Evolutionary conservation across 2,888 invertebrate species (phyloP), one percentile per base, ranked within the genome.

Genomic region (Cataglyphis rosenhaueri): DNA sequence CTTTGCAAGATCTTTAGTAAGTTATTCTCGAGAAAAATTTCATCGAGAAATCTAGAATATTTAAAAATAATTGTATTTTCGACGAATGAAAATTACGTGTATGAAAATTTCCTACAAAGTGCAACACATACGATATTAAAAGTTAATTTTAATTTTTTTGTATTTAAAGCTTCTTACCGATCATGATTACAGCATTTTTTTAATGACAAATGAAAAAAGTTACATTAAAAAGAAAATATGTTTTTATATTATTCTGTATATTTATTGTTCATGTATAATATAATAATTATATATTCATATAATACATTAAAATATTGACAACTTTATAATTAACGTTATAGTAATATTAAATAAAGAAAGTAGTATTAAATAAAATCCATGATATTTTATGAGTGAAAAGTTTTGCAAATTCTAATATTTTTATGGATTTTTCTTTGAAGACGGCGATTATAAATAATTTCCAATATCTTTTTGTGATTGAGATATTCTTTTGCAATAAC

Each of bases 1-100:
- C 52, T 8, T 75, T 25, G 12, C 25, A 64, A 21, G 52, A 18
- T 44, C 3, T 18, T 10, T 75, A 75, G 25, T 75, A 52, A 62
- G 15, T 61, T 44, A 61, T 29, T 73, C 52, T 64, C n/a, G 52
- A 32, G n/a, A 15, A 52, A 35, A 61, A 25, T 9, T 25, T 3
- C 4, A 21, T 64, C 18, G 21, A 4, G 12, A 64, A 64, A 75
- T 3, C 44, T 29, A 18, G 12, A 38, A 38, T 48, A 48, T 65
- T 32, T 9, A 25, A n/a, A 8, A n/a, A 18, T 64, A 64, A 65
- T 65, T 65, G 12, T 4, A 18, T 21, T 48, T 25, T 0, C 65
- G 44, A 3, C 5, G 12, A n/a, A 62, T 52, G 1, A 44, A 44
- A 62, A 48, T 35, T 52, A 48, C 21, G 9, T 10, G 2, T 18